Percentiles rank a stretch among this genome's conserved stretches.
phyloP scores from a whole-genome alignment of 2,888 invertebrate genomes.

The Lampropteryx suffumata region DNA sequence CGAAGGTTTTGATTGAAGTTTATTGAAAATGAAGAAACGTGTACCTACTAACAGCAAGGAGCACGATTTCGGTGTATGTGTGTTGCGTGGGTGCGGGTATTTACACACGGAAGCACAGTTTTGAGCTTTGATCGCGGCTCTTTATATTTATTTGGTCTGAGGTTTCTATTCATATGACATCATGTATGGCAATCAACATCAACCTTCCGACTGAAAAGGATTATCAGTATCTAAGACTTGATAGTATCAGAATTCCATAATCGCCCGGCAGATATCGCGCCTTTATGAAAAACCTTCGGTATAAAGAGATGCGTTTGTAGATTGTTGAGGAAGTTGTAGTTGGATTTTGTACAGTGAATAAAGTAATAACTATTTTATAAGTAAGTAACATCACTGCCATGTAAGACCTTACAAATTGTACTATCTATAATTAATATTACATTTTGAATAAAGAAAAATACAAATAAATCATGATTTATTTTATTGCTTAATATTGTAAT shows the following conservation, averaged over 20 bases:
- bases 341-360: conserved; percentile 65
- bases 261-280: neutral
- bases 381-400: conserved; percentile 80
- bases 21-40: too few species aligned
- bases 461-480: conserved; percentile 30
- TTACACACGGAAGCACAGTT: too few species aligned
- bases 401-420: conserved; percentile 82
- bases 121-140: too few species aligned
- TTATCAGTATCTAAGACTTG: too few species aligned
- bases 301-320: conserved; percentile 46
- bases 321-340: conserved; percentile 48
- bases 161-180: too few species aligned
- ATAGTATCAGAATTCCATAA: neutral
- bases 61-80: too few species aligned
- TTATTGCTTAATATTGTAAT: conserved; percentile 37
- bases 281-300: conserved; percentile 34
- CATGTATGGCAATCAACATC: too few species aligned
- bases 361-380: conserved; percentile 60
- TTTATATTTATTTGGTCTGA: too few species aligned
- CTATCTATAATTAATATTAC: conserved; percentile 75
- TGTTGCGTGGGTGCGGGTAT: too few species aligned
- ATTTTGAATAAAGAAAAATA: conserved; percentile 77
- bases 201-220: too few species aligned
- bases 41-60: too few species aligned
- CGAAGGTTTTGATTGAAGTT: too few species aligned